A percentile compares a stretch with the other conserved stretches of the same genome.
Evolutionary conservation across 2,888 invertebrate species (phyloP).

Genomic region (Cactoblastis cactorum): DNA sequence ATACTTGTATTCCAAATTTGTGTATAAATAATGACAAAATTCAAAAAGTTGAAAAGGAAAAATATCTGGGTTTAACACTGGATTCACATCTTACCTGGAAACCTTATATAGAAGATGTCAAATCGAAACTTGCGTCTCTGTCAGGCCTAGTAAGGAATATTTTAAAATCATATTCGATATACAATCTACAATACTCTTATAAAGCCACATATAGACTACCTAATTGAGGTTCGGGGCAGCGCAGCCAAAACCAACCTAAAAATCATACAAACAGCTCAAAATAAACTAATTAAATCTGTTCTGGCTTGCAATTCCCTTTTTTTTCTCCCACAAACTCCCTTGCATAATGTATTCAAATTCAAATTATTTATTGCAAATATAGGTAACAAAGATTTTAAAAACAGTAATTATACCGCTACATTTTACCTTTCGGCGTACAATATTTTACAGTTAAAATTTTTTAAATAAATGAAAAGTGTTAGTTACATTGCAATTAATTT

Average conservation of each 20-base stretch:
- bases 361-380: no score
- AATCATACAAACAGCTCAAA: slow-evolving; percentile 7
- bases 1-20: neutral
- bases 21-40: neutral
- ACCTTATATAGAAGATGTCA: neutral
- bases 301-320: no score
- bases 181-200: slow-evolving; percentile 8
- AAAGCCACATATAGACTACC: slow-evolving; percentile 21
- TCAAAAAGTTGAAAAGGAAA: neutral
- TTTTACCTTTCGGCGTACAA: no score
- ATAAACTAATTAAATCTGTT: no score
- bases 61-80: slow-evolving; percentile 4
- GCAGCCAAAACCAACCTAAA: slow-evolving; percentile 10
- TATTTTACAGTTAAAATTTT: no score
- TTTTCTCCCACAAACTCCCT: no score
- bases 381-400: no score
- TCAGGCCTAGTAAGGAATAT: neutral
- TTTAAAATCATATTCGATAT: neutral
- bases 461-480: no score
- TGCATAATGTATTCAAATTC: no score
- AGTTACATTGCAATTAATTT: no score
- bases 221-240: slow-evolving; percentile 16
- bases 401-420: no score
- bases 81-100: slow-evolving; percentile 2
- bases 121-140: neutral